Conservation (phyloP, 2,888 invertebrate genomes). For the Nasonovia ribisnigri region DNA sequence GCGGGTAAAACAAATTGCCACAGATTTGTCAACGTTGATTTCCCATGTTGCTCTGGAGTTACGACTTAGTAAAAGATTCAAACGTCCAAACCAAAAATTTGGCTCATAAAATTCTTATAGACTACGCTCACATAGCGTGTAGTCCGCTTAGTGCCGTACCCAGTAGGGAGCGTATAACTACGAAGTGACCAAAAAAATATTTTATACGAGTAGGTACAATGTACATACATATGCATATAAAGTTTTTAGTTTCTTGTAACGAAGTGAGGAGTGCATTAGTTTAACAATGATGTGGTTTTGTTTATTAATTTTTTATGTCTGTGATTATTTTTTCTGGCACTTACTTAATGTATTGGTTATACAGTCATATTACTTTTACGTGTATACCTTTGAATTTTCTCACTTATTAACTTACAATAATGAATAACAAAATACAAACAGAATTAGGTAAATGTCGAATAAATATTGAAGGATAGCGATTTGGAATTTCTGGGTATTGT, state of each 20-base stretch:
- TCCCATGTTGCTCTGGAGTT: slow-evolving; percentile 46
- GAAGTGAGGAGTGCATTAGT: background rate
- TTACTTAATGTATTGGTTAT: background rate
- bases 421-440: no score
- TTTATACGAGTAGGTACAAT: background rate
- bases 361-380: background rate
- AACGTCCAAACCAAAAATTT: slow-evolving; percentile 5
- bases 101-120: slow-evolving; percentile 18
- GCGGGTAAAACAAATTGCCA: background rate
- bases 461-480: no score
- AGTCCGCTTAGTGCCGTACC: background rate
- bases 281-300: background rate
- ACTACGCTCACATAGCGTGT: background rate
- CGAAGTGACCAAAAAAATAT: background rate
- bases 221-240: background rate
- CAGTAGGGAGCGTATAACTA: background rate
- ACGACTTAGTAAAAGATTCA: slow-evolving; percentile 49
- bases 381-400: no score
- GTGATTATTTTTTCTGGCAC: background rate
- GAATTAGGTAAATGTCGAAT: no score
- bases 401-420: no score
- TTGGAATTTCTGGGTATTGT: no score
- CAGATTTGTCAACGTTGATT: slow-evolving; percentile 48
- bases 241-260: background rate
- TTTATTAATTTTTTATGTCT: background rate